These are phyloP conservation scores for Melieria omissa DNA, from an alignment of 2,888 invertebrate species.

Conservation along the genomic window DNA sequence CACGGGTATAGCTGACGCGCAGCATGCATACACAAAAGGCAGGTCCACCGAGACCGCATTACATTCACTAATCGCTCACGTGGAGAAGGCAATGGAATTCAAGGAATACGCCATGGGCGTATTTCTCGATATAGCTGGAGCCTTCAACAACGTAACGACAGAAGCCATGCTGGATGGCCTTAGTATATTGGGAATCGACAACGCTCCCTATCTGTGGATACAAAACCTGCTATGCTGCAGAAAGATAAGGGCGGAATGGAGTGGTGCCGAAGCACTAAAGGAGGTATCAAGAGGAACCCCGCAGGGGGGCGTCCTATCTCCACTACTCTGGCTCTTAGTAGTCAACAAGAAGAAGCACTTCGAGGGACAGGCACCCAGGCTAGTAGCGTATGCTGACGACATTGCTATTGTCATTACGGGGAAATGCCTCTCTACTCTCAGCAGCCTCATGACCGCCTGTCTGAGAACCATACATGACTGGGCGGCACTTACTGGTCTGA, in stretches of 20 bases:
- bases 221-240: background rate
- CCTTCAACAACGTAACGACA: background rate
- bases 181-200: no score
- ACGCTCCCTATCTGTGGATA: background rate
- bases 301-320: background rate
- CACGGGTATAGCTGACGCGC: background rate
- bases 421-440: no score
- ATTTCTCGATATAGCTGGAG: constrained; percentile 8
- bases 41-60: background rate
- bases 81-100: no score
- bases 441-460: no score
- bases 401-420: constrained; percentile 2
- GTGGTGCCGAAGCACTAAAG: background rate
- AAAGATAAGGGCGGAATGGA: background rate
- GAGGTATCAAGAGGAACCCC: background rate
- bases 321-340: background rate
- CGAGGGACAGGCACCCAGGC: background rate
- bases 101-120: no score
- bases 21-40: background rate
- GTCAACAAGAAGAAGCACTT: background rate
- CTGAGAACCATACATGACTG: background rate
- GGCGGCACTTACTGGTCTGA: no score
- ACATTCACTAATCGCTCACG: constrained; percentile 3
- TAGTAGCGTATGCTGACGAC: background rate
- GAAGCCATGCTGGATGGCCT: no score